Percentiles rank a stretch among this genome's conserved stretches.
Evolutionary conservation across 2,113 vertebrate genomes (phyloP).

Genomic region (Cathartes aura): DNA sequence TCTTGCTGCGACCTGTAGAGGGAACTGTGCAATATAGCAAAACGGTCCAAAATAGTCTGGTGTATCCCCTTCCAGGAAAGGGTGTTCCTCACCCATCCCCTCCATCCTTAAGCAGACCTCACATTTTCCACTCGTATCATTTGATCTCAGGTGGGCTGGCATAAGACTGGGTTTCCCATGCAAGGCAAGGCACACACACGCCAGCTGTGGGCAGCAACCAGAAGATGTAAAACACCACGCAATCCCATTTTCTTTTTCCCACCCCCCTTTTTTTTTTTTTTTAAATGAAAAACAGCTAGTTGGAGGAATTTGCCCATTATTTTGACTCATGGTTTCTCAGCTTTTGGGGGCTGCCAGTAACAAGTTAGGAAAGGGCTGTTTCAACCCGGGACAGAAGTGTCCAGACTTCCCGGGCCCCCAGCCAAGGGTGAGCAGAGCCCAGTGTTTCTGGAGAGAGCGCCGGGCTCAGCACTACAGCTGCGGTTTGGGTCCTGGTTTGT

Average conservation of each 20-base stretch:
- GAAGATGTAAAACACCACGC: background rate
- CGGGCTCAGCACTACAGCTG: fast-evolving
- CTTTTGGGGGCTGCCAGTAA: background rate
- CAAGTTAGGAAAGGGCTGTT: background rate
- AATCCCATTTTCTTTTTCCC: fast-evolving
- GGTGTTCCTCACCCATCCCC: background rate
- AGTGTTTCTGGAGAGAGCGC: background rate
- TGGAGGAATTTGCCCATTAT: background rate
- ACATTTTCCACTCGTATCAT: background rate
- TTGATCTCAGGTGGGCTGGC: background rate
- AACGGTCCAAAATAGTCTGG: background rate
- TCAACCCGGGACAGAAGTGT: background rate
- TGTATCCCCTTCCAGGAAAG: background rate
- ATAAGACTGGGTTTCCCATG: background rate
- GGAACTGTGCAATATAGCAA: slow-evolving; percentile 33
- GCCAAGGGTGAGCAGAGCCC: slow-evolving; percentile 25
- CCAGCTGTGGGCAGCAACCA: background rate
- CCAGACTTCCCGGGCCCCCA: background rate
- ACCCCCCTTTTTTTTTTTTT: background rate
- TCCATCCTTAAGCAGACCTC: background rate
- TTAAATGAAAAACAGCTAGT: background rate
- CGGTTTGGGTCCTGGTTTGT: background rate
- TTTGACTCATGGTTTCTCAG: background rate
- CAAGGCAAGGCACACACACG: fast-evolving
- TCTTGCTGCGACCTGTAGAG: slow-evolving; percentile 33